phyloP scores from a whole-genome alignment of 2,888 invertebrate species.

The Drosophila glabriapex region DNA sequence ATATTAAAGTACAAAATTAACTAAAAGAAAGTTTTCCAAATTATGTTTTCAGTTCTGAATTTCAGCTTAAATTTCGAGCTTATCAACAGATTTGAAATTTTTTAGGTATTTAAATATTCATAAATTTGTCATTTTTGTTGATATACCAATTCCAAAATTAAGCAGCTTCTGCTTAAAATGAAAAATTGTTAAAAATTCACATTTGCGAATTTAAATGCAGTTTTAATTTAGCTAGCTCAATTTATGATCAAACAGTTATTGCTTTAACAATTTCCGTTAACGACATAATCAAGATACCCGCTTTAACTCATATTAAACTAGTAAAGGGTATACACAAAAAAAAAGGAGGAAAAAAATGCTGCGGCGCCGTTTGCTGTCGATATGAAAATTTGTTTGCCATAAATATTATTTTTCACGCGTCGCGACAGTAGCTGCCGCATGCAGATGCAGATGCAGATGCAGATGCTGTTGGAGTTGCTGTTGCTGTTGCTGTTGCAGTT shows the following conservation, averaged over 20 bases:
- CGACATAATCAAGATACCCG: not conserved
- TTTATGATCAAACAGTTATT: not conserved
- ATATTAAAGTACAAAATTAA: no score
- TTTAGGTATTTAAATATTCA: no score
- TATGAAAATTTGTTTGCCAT: conserved; percentile 81
- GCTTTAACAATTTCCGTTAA: not conserved
- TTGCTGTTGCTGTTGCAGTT: not conserved
- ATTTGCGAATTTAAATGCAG: no score
- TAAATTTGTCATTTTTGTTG: no score
- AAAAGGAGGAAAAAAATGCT: not conserved
- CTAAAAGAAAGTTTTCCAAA: no score
- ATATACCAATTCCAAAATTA: no score
- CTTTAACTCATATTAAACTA: not conserved
- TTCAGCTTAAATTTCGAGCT: no score
- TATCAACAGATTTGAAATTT: rapidly evolving
- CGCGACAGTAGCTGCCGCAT: conserved; percentile 67
- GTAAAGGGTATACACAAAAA: not conserved
- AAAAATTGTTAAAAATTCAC: no score
- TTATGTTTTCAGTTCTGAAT: no score
- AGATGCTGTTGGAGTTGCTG: conserved; percentile 10
- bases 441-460: conserved; percentile 28
- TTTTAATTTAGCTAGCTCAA: no score
- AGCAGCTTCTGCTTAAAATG: no score
- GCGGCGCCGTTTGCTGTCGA: conserved; percentile 67
- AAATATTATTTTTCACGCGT: conserved; percentile 76